phyloP scores from a whole-genome alignment of 2,797 vertebrate genomes.

The Nyctalus aviator region DNA sequence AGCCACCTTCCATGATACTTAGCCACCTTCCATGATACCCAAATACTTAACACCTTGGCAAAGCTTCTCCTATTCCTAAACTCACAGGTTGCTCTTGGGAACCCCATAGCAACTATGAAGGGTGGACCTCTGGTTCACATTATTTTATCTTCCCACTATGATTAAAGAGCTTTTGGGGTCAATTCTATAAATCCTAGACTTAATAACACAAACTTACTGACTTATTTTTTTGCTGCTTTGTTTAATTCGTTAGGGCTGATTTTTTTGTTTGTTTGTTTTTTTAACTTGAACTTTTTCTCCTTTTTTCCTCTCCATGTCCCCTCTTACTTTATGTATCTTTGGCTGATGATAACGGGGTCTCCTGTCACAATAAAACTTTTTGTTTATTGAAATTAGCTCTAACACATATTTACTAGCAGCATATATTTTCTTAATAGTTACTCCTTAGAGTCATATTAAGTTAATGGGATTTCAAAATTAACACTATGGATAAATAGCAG shows the following conservation, averaged over 20 bases:
- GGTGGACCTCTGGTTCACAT: not conserved
- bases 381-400: constrained; percentile 69
- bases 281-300: not conserved
- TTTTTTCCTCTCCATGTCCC: not conserved
- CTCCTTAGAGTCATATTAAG: constrained; percentile 71
- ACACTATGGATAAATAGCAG: constrained; percentile 69
- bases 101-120: not conserved
- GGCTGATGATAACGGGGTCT: constrained; percentile 47
- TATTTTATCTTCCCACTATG: not conserved
- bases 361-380: constrained; percentile 57
- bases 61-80: not conserved
- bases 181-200: not conserved
- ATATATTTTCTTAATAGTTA: constrained; percentile 75
- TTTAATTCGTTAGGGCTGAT: constrained; percentile 40
- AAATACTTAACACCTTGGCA: not conserved
- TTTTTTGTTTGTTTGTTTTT: not conserved
- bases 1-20: not conserved
- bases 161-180: not conserved
- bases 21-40: not conserved
- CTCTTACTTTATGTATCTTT: constrained; percentile 30
- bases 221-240: not conserved
- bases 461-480: constrained; percentile 79
- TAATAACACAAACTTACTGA: not conserved
- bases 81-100: not conserved
- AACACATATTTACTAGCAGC: constrained; percentile 62